Conservation (phyloP, 1,140 invertebrate species). For the Zaprionus capensis region DNA sequence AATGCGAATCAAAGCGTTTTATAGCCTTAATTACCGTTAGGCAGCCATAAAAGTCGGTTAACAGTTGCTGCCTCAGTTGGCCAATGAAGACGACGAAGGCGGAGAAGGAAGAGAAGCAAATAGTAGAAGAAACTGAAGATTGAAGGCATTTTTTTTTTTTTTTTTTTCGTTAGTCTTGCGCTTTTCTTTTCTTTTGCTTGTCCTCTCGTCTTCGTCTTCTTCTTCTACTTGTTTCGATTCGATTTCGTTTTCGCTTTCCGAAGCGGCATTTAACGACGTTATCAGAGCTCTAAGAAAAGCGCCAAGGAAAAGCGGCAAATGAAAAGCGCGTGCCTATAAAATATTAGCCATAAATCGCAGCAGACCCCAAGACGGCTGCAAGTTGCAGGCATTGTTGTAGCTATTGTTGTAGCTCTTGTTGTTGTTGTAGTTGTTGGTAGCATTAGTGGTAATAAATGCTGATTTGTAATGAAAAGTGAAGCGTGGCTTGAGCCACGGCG, state of each 20-base stretch:
- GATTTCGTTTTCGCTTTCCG: constrained; percentile 63
- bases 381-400: constrained; percentile 19
- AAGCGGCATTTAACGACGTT: constrained; percentile 69
- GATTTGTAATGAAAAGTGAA: constrained; percentile 78
- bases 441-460: constrained; percentile 29
- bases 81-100: constrained; percentile 17
- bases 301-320: constrained; percentile 25
- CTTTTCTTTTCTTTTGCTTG: constrained; percentile 7
- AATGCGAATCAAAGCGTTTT: constrained; percentile 71
- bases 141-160: constrained; percentile 24
- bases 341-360: constrained; percentile 61
- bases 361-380: constrained; percentile 26
- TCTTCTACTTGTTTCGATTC: constrained; percentile 38
- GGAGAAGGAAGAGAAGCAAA: constrained; percentile 11
- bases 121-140: not conserved
- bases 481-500: constrained; percentile 50
- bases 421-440: not conserved
- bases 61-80: constrained; percentile 46
- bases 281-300: constrained; percentile 61
- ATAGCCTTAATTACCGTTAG: constrained; percentile 76
- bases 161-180: not conserved
- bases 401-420: constrained; percentile 12
- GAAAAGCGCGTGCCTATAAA: constrained; percentile 65
- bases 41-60: constrained; percentile 75
- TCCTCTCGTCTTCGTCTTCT: constrained; percentile 1